Evolutionary conservation across 1,140 invertebrate genomes (phyloP), one percentile per base, ranked within the genome.

Genomic region (Pomacea maculata): DNA sequence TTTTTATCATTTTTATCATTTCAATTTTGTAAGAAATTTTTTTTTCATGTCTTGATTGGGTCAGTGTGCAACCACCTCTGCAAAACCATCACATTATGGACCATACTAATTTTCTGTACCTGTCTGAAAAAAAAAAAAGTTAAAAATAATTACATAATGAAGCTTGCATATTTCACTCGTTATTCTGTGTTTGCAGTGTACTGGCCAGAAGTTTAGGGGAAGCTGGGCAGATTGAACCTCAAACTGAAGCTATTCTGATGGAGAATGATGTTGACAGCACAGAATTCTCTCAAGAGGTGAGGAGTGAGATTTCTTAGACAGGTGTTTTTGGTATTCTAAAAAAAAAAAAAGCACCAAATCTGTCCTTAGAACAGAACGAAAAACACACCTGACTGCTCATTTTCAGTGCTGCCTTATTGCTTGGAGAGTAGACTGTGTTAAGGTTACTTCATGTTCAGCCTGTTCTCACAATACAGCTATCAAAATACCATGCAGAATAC

Each of bases 241-340:
- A 97, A 92, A 95, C 95, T 9, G 93, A 93, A 87, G 95, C 95
- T 15, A 95, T 98, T 88, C 92, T 98, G 70, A 91, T 95, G 15
- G 94, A 96, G 89, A 94, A 95, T 91, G 93, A 94, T 86, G 93
- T 98, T 75, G 94, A 96, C 91, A 88, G 93, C 64, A 92, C 90
- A 65, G 95, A 95, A 55, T 96, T 94, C 91, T 90, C 93, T 29
- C 87, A 93, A 1, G 90, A 94, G 83, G 91, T 91, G 76, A 78
- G 72, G 55, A 55, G 67, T 78, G 25, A 52, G 34, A 17, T 74
- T 11, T 54, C 34, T 52, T 64, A 34, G 25, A 75, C 45, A 57
- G 8, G 70, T 52, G 17, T 80, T 71, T 25, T 64, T 21, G 10
- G 9, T 78, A 45, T 14, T 25, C 25, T 25, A 25, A 25, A 25